Conservation (phyloP, 2,888 invertebrate genomes). For the Chouioia cunea region DNA sequence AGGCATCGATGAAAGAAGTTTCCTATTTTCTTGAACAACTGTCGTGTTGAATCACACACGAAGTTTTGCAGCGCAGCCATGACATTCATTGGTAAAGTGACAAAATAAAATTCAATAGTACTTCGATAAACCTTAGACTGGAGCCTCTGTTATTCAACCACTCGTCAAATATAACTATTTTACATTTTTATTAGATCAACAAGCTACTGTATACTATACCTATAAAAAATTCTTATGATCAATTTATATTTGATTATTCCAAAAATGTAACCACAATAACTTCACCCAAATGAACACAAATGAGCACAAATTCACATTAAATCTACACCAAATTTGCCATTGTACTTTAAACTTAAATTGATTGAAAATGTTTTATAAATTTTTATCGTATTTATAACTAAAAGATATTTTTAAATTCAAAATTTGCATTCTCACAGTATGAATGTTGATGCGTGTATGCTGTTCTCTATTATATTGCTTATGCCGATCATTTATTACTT, state of each 20-base stretch:
- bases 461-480: not conserved
- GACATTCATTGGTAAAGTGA: constrained; percentile 22
- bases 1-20: constrained; percentile 55
- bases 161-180: constrained; percentile 16
- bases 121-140: constrained; percentile 5
- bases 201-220: constrained; percentile 19
- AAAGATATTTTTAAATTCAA: not conserved
- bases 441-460: constrained; percentile 1
- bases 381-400: not conserved
- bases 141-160: constrained; percentile 1
- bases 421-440: not conserved
- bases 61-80: constrained; percentile 49
- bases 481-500: constrained; percentile 2
- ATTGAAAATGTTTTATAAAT: not conserved
- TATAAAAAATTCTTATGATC: constrained; percentile 32
- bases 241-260: constrained; percentile 1
- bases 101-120: constrained; percentile 17
- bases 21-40: constrained; percentile 53
- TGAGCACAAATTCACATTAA: not conserved
- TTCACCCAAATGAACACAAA: too few species aligned
- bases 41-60: constrained; percentile 51
- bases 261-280: not conserved
- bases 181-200: constrained; percentile 34
- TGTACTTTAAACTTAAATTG: constrained; percentile 1
- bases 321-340: constrained; percentile 2